phyloP scores from a whole-genome alignment of 2,113 vertebrate species.

The Eolophus roseicapilla region DNA sequence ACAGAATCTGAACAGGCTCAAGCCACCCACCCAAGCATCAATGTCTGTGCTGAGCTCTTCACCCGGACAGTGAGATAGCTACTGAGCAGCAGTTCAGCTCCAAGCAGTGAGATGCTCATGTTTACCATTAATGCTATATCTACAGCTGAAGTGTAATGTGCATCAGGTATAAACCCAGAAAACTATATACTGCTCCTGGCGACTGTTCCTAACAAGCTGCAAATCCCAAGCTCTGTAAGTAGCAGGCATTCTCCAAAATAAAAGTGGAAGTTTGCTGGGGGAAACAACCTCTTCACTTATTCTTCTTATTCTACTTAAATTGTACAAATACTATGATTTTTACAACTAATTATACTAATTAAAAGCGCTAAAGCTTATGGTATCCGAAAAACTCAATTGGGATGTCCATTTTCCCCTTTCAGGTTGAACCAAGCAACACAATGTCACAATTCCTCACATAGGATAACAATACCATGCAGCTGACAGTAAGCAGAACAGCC shows the following conservation, averaged over 20 bases:
- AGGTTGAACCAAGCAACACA: background rate
- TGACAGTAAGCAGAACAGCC: background rate
- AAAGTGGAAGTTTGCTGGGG: background rate
- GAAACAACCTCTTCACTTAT: background rate
- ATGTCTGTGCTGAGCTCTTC: background rate
- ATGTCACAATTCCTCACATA: background rate
- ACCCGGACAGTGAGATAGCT: fast-evolving
- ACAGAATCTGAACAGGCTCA: background rate
- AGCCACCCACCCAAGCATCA: background rate
- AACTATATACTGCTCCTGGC: background rate
- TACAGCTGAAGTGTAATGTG: background rate
- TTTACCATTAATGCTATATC: background rate
- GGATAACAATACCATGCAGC: background rate
- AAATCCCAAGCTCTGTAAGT: background rate
- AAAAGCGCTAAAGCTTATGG: background rate
- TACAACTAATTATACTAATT: background rate
- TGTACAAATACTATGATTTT: background rate
- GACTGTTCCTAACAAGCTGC: background rate
- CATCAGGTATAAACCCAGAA: background rate
- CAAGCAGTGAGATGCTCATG: no score
- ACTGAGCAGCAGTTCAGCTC: background rate
- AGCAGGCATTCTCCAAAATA: background rate
- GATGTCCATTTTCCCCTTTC: background rate
- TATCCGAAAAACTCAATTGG: background rate
- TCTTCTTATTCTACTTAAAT: background rate